These are phyloP conservation scores for Hyphantria cunea DNA, from an alignment of 1,140 invertebrate species.

Conservation along the genomic window DNA sequence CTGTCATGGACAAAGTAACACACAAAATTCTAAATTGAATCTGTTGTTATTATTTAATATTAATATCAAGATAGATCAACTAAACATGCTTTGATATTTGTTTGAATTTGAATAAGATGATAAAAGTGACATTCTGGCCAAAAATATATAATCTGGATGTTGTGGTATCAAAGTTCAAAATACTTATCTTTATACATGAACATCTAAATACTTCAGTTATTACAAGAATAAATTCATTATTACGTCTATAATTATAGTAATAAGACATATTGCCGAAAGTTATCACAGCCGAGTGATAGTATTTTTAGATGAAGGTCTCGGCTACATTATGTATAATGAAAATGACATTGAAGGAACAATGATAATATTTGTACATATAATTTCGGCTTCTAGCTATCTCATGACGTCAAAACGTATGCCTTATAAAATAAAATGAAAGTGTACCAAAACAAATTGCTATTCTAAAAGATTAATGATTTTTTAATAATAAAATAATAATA, in stretches of 20 bases:
- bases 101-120: too few species aligned
- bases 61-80: too few species aligned
- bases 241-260: conserved; percentile 14
- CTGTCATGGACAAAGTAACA: too few species aligned
- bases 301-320: conserved; percentile 75
- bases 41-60: too few species aligned
- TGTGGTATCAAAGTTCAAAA: conserved; percentile 45
- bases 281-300: conserved; percentile 35
- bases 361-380: not conserved
- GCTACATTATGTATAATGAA: conserved; percentile 51
- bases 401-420: not conserved
- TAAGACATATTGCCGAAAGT: conserved; percentile 18
- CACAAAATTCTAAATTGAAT: too few species aligned
- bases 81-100: too few species aligned
- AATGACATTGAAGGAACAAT: conserved; percentile 50
- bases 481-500: conserved; percentile 1
- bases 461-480: conserved; percentile 3
- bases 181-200: conserved; percentile 33
- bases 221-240: conserved; percentile 1
- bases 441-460: not conserved
- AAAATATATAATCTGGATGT: too few species aligned
- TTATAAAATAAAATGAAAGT: not conserved
- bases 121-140: too few species aligned
- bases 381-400: not conserved
- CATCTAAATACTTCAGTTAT: conserved; percentile 7